Base-by-base conservation (phyloP, 2,888 invertebrate species). In the Chymomyza amoena region DNA sequence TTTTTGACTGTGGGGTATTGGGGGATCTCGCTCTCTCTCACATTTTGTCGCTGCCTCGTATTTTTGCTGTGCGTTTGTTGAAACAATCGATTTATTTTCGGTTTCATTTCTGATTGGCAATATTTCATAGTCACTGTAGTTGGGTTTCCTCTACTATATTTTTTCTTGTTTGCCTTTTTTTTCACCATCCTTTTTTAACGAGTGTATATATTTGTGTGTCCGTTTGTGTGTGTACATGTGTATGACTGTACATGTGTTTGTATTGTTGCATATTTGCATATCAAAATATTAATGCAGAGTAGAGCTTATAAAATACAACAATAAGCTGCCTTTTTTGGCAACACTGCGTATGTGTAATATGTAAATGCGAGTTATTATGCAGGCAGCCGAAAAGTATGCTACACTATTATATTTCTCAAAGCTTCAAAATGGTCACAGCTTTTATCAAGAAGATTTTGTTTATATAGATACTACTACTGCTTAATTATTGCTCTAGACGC, bases 51-150 rank as follows among this genome's bases (percentile, higher is more conserved):
- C 57, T 67, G 56, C 61, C 72, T 82, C 78, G 70, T 70, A 70
- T 68, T 76, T 80, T 36, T 56, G 70, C 69, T 69, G 70, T 81
- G 81, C 84, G 79, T 84, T 77, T 84, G 88, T 85, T 87, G 83
- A 84, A 83, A 84, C 89, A 81, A 89, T 89, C 90, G 89, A 89
- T 89, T 88, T 88, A 89, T 89, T 89, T 90, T 89, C 90, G 89
- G 86, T 90, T 90, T 89, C 88, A 89, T 89, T 90, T 89, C 89
- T 90, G 89, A 89, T 89, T 89, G 90, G 89, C 88, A 89, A 89
- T 90, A 85, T 89, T 87, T 87, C 88, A 88, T 89, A 76, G 76
- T 84, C 57, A 65, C 66, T 88, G 77, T 77, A 61, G 70, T 73
- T 82, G 61, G 68, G 39, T 63, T 66, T 51, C 36, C 52, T 39